Conservation (phyloP, 2,888 invertebrate genomes). For the Artemia sinica region DNA sequence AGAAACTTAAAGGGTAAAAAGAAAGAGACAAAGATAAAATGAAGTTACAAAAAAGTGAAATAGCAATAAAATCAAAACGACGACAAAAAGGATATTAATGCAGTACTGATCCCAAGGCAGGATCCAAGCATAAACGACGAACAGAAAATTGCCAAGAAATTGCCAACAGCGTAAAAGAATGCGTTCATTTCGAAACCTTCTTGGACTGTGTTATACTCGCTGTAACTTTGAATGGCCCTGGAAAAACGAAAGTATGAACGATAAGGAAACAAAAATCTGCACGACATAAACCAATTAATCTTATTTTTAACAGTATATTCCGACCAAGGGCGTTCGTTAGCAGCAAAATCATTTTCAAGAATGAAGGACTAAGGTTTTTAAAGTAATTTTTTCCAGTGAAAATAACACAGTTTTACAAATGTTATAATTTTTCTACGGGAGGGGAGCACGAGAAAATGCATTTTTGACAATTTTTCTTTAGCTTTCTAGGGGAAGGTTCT, state of each 20-base stretch:
- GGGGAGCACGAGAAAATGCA: too few species aligned
- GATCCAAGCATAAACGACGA: constrained; percentile 81
- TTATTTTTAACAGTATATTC: background rate
- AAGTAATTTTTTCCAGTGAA: too few species aligned
- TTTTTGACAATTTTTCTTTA: too few species aligned
- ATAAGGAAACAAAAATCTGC: background rate
- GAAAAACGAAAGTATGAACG: constrained; percentile 27
- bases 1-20: too few species aligned
- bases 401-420: too few species aligned
- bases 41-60: too few species aligned
- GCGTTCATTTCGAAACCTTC: constrained; percentile 70
- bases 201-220: constrained; percentile 46
- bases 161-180: constrained; percentile 69
- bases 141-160: constrained; percentile 80
- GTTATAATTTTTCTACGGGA: too few species aligned
- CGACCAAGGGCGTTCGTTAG: background rate
- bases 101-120: constrained; percentile 78
- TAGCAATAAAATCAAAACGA: too few species aligned
- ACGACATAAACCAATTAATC: constrained; percentile 13
- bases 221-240: constrained; percentile 74
- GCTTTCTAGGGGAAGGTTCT: too few species aligned
- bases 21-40: too few species aligned
- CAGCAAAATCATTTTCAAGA: background rate
- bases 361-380: background rate
- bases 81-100: constrained; percentile 62